These are phyloP conservation scores for Cryptocephalus moraei DNA, from an alignment of 2,888 invertebrate species.

Conservation along the genomic window DNA sequence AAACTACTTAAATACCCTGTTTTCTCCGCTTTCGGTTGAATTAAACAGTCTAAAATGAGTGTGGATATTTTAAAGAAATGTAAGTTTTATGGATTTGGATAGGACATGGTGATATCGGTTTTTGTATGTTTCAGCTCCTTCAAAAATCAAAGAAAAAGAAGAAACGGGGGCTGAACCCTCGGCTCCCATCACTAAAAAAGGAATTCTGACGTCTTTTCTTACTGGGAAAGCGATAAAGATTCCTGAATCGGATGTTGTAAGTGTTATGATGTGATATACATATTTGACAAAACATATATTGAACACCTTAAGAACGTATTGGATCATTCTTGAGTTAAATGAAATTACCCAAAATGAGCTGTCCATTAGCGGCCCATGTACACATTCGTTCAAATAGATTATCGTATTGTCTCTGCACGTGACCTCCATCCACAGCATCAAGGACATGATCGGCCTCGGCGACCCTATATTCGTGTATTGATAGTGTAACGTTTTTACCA, in stretches of 20 bases:
- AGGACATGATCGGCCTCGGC: no score
- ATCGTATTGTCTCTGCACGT: no score
- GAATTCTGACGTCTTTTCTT: slow-evolving; percentile 70
- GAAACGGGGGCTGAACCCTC: slow-evolving; percentile 57
- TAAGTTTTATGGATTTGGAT: no score
- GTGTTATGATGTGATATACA: slow-evolving; percentile 16
- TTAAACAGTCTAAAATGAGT: slow-evolving; percentile 13
- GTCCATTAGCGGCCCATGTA: background rate
- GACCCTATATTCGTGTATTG: no score
- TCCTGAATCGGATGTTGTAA: slow-evolving; percentile 75
- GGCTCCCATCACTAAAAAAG: slow-evolving; percentile 72
- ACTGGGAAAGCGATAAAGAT: slow-evolving; percentile 78
- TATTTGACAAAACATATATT: no score
- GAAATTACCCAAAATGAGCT: no score
- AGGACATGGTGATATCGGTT: no score
- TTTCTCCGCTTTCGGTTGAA: background rate
- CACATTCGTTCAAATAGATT: no score
- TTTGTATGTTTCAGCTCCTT: slow-evolving; percentile 19
- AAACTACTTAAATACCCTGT: no score
- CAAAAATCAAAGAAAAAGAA: slow-evolving; percentile 8
- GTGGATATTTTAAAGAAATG: slow-evolving; percentile 18
- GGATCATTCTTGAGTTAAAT: no score
- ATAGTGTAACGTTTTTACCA: no score
- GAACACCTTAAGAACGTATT: background rate
- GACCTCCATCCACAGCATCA: no score